Evolutionary conservation across 2,113 vertebrate genomes (phyloP), one percentile per base, ranked within the genome.

Genomic region (Pseudopodoces humilis): DNA sequence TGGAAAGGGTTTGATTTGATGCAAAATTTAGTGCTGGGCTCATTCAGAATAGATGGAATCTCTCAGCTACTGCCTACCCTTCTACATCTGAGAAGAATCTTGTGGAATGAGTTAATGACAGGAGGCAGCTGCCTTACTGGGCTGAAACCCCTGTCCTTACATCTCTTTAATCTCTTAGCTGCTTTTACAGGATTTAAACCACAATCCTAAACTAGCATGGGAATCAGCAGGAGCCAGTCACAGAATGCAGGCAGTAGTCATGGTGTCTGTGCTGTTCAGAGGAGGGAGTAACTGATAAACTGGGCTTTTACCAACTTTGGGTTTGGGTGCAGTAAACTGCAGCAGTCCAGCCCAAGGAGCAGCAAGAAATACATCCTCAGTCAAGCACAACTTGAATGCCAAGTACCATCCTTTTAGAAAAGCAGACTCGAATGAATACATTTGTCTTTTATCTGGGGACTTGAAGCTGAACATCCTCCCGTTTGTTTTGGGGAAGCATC

Each of bases 81-180:
- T 41, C 27, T 43, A 6, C 25, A 43, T 3, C 24, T 10, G 0
- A 1, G 47, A 39, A 67, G 64, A 74, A 31, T 39, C 33, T 23
- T n/a, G 15, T 71, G 28, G 30, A 47, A 18, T 3, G 28, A 13
- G 6, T 53, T 27, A 41, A 31, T 21, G 21, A 4, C 0, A 1
- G 49, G 44, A 60, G 23, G n/a, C 53, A 79, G 60, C 72, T 90
- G 76, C 63, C 53, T 56, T 30, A 46, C 30, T 13, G 22, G 17
- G 18, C 30, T 70, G 20, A 28, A 30, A 46, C 58, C 39, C 15
- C 44, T 60, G 56, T 72, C 33, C 30, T 19, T 71, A 14, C 27
- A 75, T 43, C 72, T 35, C 39, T 92, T 49, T n/a, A 13, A 65
- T 67, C 69, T 17, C 5, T 19, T 15, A 63, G 60, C 58, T 21